These are phyloP conservation scores for Bufo gargarizans DNA, from an alignment of 2,113 vertebrate species.

Conservation along the genomic window DNA sequence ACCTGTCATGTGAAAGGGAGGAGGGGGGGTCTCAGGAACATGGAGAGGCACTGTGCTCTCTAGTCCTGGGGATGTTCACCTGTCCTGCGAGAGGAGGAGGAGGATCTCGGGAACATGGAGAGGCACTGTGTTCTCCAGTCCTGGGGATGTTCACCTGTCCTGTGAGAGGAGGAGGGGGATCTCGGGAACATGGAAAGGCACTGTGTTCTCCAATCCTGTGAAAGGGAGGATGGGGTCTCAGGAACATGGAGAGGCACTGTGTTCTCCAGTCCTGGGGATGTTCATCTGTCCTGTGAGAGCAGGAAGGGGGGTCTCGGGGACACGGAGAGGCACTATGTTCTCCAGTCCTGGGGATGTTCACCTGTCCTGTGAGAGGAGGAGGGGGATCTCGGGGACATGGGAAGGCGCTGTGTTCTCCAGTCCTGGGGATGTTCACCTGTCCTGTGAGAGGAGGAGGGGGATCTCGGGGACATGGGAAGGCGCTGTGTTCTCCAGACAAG, in stretches of 20 bases:
- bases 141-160: no score
- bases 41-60: neutral
- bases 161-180: no score
- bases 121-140: neutral
- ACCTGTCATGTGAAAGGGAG: neutral
- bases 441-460: neutral
- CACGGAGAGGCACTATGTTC: neutral
- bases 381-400: neutral
- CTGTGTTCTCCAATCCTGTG: no score
- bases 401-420: neutral
- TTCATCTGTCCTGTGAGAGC: constrained; percentile 5
- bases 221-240: neutral
- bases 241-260: neutral
- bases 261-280: neutral
- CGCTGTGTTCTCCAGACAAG: constrained; percentile 57
- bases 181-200: no score
- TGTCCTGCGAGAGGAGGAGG: neutral
- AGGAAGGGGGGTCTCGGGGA: neutral
- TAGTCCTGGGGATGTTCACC: neutral
- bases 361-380: neutral
- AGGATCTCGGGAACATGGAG: constrained; percentile 2
- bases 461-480: neutral
- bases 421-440: constrained; percentile 22
- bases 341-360: neutral
- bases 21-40: neutral